Base-by-base conservation (phyloP, 2,797 vertebrate genomes). In the Cyclura pinguis region DNA sequence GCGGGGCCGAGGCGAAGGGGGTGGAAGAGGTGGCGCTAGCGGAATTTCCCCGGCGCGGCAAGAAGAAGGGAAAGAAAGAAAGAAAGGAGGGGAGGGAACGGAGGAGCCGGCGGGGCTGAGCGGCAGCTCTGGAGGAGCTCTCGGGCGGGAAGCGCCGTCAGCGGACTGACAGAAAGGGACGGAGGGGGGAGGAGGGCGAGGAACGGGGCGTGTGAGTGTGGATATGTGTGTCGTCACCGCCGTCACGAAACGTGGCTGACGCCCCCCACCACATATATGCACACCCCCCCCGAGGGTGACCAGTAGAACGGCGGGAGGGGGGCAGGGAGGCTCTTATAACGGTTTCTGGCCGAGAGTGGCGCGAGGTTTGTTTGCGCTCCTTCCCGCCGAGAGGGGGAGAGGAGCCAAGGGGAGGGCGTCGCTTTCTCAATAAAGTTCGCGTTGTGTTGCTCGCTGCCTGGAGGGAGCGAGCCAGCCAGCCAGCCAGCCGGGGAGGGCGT, bases 11-110 rank as follows among this genome's bases (percentile, higher is more conserved):
- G 89, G 57, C 27, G 76, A 16, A 16, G 14, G 74, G 3, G 27
- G 69, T 69, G 82, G 92, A 86, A 86, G 94, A 89, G 96, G 95
- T 91, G 92, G 95, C 0, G 94, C 88, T n/a, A 84, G 6, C 29
- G 4, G 88, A 92, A 72, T 47, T 89, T 73, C 76, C 93, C 57
- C 5, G 1, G 76, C 13, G 47, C 14, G 82, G 78, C 57, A 89
- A 0, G 4, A n/a, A 22, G 29, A 74, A 67, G 72, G 64, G 64
- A 88, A 88, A 10, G 64, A n/a, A 2, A 64, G 1, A 81, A 74
- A 6, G 42, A 59, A 81, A 74, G 10, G 42, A 59, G 20, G 16
- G 32, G 52, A 8, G 52, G 52, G 52, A 52, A 10, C 10, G 52
- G 12, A 12, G 52, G 52, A 52, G 10, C 52, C 7, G 10, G 10